Evolutionary conservation across 2,797 vertebrate genomes (phyloP).

Genomic region (Babyrousa celebensis): DNA sequence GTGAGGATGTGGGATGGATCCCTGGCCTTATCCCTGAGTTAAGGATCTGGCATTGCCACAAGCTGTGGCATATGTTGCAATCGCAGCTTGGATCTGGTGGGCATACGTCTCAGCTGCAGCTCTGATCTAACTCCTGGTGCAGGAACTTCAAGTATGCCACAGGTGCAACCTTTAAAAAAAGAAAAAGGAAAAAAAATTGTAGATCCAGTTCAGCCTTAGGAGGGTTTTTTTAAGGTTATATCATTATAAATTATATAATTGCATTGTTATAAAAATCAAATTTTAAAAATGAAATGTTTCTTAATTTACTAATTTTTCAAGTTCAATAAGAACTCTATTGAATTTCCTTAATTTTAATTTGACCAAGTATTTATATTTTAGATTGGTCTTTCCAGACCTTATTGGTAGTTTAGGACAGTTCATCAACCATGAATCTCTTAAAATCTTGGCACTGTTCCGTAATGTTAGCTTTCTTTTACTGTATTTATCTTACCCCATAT

Average conservation of each 20-base stretch:
- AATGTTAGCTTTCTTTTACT: conserved; percentile 3
- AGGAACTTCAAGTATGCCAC: no score
- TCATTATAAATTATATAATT: neutral
- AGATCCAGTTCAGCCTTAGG: neutral
- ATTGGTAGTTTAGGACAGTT: conserved; percentile 23
- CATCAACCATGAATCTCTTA: conserved; percentile 21
- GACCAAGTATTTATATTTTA: conserved; percentile 57
- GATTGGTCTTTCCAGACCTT: conserved; percentile 47
- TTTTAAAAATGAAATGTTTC: conserved; percentile 52
- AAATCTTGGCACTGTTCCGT: neutral
- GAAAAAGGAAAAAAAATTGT: neutral
- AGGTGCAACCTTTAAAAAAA: no score
- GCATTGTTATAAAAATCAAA: conserved; percentile 29
- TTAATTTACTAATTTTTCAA: neutral
- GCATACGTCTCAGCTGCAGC: no score
- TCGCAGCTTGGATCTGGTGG: no score
- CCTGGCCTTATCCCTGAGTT: no score
- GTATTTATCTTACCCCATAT: neutral
- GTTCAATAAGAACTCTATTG: conserved; percentile 1
- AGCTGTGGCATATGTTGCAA: no score
- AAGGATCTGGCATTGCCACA: no score
- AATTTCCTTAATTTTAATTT: conserved; percentile 62
- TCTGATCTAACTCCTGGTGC: no score
- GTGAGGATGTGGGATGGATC: no score
- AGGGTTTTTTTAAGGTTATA: neutral